A percentile compares a stretch with the other conserved stretches of the same genome.
Conservation (phyloP, 2,888 invertebrate genomes). For the Agonopterix alstromeriana region DNA sequence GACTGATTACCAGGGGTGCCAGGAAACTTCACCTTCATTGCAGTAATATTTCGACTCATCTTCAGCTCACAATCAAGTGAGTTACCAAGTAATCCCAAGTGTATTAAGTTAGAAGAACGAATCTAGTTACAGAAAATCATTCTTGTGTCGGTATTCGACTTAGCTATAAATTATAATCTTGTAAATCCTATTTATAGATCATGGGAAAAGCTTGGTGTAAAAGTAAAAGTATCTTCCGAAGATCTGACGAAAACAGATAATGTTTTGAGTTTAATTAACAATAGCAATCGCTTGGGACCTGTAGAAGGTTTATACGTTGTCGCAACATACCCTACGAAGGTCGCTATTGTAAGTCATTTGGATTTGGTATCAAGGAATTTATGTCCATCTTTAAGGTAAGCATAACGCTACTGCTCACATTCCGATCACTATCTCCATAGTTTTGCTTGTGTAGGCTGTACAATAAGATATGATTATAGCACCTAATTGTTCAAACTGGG, state of each 20-base stretch:
- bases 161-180: not conserved
- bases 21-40: too few relatives aligned
- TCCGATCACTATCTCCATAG: too few relatives aligned
- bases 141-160: too few relatives aligned
- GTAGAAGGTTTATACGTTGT: slow-evolving; percentile 27
- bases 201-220: slow-evolving; percentile 21
- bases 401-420: not conserved
- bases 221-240: slow-evolving; percentile 10
- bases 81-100: too few relatives aligned
- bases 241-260: slow-evolving; percentile 8
- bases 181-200: slow-evolving; percentile 12
- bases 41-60: too few relatives aligned
- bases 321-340: slow-evolving; percentile 7
- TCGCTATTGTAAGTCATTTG: slow-evolving; percentile 14
- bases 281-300: slow-evolving; percentile 15
- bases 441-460: too few relatives aligned
- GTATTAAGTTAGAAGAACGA: too few relatives aligned
- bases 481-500: too few relatives aligned
- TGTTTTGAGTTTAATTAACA: slow-evolving; percentile 15
- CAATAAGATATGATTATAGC: too few relatives aligned
- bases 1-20: too few relatives aligned
- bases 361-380: slow-evolving; percentile 25
- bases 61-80: too few relatives aligned
- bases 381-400: slow-evolving; percentile 27
- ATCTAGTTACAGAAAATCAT: too few relatives aligned